Evolutionary conservation across 1,140 invertebrate species (phyloP).

Genomic region (Meloidogyne chitwoodi): DNA sequence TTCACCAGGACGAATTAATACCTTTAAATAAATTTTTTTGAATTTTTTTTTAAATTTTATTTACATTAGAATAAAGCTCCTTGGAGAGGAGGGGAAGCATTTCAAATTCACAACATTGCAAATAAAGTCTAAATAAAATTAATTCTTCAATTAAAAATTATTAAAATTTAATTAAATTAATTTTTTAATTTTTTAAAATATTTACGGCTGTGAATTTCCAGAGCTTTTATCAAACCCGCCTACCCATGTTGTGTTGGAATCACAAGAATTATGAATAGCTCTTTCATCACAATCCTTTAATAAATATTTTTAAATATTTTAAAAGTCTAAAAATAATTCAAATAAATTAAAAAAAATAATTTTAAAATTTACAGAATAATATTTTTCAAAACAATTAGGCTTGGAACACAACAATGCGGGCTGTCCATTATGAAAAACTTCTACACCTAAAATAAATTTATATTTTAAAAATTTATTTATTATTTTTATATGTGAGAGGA

Average conservation of each 20-base stretch:
- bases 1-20: constrained; percentile 42
- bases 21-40: not conserved
- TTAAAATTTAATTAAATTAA: no score
- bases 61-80: constrained; percentile 42
- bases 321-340: no score
- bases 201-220: constrained; percentile 49
- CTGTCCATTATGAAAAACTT: constrained; percentile 51
- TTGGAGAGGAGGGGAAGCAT: constrained; percentile 40
- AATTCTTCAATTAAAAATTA: no score
- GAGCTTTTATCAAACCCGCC: constrained; percentile 51
- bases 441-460: constrained; percentile 45
- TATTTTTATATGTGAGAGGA: no score
- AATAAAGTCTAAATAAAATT: constrained; percentile 37
- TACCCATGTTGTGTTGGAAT: constrained; percentile 47
- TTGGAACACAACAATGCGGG: constrained; percentile 49
- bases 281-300: constrained; percentile 56
- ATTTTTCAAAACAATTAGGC: constrained; percentile 56
- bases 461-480: no score
- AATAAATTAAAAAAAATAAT: constrained; percentile 18
- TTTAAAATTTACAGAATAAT: constrained; percentile 45
- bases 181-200: not conserved
- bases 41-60: not conserved
- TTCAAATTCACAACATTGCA: constrained; percentile 57
- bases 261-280: constrained; percentile 37
- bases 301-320: not conserved